phyloP scores from a whole-genome alignment of 2,888 invertebrate species.

The Vanessa cardui region DNA sequence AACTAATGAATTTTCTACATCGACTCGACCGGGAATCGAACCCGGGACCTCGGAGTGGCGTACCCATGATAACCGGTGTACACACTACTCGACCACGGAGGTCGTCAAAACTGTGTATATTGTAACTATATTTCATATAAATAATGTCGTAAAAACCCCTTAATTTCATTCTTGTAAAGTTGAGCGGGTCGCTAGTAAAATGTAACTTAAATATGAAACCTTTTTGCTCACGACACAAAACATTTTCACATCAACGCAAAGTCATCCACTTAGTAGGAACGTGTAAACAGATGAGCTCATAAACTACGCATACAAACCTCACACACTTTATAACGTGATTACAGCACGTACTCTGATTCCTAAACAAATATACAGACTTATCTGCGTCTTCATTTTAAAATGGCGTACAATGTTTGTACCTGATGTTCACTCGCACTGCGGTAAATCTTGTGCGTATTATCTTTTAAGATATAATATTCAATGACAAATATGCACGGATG shows the following conservation, averaged over 20 bases:
- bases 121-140: no score
- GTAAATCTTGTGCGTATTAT: slow-evolving; percentile 1
- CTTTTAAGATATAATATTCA: no score
- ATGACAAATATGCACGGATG: no score
- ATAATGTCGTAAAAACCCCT: neutral
- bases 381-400: slow-evolving; percentile 70
- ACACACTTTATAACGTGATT: slow-evolving; percentile 43
- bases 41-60: no score
- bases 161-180: neutral
- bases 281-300: slow-evolving; percentile 39
- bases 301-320: slow-evolving; percentile 35
- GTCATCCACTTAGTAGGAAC: slow-evolving; percentile 34
- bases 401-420: slow-evolving; percentile 43
- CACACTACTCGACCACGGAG: no score
- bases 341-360: slow-evolving; percentile 48
- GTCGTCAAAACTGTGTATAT: no score
- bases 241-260: slow-evolving; percentile 28
- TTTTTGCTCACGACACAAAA: slow-evolving; percentile 23
- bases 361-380: slow-evolving; percentile 57
- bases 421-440: slow-evolving; percentile 27
- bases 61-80: no score
- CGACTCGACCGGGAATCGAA: no score
- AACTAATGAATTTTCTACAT: no score
- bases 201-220: slow-evolving; percentile 14
- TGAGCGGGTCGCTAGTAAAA: slow-evolving; percentile 13